A percentile compares a stretch with the other conserved stretches of the same genome.
Evolutionary conservation across 2,113 vertebrate genomes (phyloP).

Genomic region (Brachyistius frenatus): DNA sequence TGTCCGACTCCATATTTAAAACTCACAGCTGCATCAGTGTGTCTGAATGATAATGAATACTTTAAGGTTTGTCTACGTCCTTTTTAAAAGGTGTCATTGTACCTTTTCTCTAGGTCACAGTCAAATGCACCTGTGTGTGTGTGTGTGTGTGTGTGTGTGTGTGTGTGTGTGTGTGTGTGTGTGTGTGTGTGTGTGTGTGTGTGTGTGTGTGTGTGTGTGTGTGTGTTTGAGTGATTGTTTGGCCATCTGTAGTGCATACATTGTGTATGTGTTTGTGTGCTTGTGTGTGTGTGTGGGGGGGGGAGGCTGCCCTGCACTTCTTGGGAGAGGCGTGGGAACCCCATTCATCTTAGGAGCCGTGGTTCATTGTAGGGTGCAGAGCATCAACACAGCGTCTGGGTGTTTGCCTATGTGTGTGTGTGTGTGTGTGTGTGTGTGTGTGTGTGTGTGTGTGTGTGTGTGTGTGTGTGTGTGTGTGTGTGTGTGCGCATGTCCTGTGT

Average conservation of each 20-base stretch:
- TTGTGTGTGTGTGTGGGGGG: conserved; percentile 60
- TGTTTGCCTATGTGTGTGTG: conserved; percentile 63
- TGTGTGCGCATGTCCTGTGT: conserved; percentile 4
- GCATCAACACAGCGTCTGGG: conserved; percentile 80
- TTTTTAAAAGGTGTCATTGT: conserved; percentile 29
- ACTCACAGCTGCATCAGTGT: background rate
- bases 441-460: conserved; percentile 38
- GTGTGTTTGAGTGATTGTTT: conserved; percentile 59
- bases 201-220: conserved; percentile 39
- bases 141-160: conserved; percentile 50
- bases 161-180: conserved; percentile 52
- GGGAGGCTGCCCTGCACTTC: conserved; percentile 82
- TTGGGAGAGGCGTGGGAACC: conserved; percentile 86
- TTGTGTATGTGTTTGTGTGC: conserved; percentile 42
- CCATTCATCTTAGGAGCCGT: conserved; percentile 81
- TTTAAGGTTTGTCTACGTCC: conserved; percentile 39
- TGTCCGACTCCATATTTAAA: conserved; percentile 19
- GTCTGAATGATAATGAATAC: conserved; percentile 32
- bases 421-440: conserved; percentile 50
- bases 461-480: conserved; percentile 44
- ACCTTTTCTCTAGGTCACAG: conserved; percentile 30
- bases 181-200: conserved; percentile 61
- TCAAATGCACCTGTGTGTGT: conserved; percentile 61
- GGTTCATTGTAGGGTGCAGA: conserved; percentile 84
- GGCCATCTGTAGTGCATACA: conserved; percentile 61